Evolutionary conservation across 2,888 invertebrate species (phyloP).

Genomic region (Notodromas monacha): DNA sequence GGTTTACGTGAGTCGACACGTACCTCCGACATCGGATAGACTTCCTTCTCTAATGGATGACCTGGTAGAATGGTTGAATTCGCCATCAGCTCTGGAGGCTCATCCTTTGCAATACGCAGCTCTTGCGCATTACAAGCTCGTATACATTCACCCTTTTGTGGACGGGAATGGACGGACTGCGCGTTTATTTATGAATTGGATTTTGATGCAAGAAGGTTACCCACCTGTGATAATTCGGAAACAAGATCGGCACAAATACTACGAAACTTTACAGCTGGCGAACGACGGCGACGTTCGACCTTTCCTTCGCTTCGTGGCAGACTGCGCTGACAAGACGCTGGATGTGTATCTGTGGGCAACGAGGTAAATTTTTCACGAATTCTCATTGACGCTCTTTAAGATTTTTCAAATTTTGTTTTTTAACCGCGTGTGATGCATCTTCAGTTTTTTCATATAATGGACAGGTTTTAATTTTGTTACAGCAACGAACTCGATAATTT

Average conservation of each 20-base stretch:
- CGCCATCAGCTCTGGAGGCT: constrained; percentile 44
- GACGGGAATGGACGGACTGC: constrained; percentile 92
- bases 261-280: constrained; percentile 55
- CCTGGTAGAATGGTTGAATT: constrained; percentile 62
- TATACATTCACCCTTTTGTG: constrained; percentile 81
- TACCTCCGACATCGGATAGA: constrained; percentile 56
- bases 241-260: constrained; percentile 32
- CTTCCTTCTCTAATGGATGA: constrained; percentile 47
- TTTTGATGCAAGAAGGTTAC: constrained; percentile 76
- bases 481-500: too few relatives aligned
- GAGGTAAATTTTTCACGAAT: too few relatives aligned
- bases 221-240: constrained; percentile 80
- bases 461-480: too few relatives aligned
- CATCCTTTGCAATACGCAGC: constrained; percentile 85
- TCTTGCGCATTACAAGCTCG: constrained; percentile 77
- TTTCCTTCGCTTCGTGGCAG: constrained; percentile 78
- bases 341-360: constrained; percentile 59
- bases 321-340: constrained; percentile 56
- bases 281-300: constrained; percentile 81
- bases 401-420: too few relatives aligned
- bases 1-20: constrained; percentile 83
- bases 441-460: too few relatives aligned
- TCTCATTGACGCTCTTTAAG: too few relatives aligned
- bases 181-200: constrained; percentile 71
- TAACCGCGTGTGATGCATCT: too few relatives aligned